phyloP scores from a whole-genome alignment of 2,888 invertebrate genomes.

The Peribatodes rhomboidaria region DNA sequence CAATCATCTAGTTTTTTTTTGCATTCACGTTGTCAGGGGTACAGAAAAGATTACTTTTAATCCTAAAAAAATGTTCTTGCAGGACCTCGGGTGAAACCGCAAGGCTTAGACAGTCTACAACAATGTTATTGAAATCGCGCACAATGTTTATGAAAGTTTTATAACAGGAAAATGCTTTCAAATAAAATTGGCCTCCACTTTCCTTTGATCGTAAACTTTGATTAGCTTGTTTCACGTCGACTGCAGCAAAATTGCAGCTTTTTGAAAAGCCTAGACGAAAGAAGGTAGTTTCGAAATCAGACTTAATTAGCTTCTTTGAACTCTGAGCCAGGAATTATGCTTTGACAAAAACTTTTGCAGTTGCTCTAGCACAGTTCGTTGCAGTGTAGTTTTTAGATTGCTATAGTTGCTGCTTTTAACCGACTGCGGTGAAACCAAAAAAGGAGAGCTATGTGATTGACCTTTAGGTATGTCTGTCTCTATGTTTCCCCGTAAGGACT shows the following conservation, averaged over 20 bases:
- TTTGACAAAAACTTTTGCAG: constrained; percentile 9
- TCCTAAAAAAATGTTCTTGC: too few relatives aligned
- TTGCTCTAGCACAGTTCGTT: too few relatives aligned
- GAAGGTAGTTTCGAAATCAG: constrained; percentile 2
- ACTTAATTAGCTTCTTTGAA: constrained; percentile 2
- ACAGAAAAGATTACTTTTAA: too few relatives aligned
- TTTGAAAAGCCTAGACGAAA: not conserved
- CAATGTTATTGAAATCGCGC: constrained; percentile 18
- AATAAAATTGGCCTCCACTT: constrained; percentile 19
- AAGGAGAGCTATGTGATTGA: too few relatives aligned
- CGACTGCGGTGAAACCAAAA: too few relatives aligned
- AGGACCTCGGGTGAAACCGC: too few relatives aligned
- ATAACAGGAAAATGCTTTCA: constrained; percentile 16
- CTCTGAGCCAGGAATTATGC: not conserved
- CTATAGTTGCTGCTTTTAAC: not conserved
- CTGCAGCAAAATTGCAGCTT: constrained; percentile 5
- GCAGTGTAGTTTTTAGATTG: not conserved
- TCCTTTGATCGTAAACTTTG: constrained; percentile 20
- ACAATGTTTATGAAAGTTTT: constrained; percentile 21
- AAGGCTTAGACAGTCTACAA: too few relatives aligned
- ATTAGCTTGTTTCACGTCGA: constrained; percentile 13
- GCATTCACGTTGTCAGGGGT: too few relatives aligned
- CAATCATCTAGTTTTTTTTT: too few relatives aligned
- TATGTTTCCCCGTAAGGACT: too few relatives aligned
- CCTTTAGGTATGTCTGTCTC: too few relatives aligned